Evolutionary conservation across 2,113 vertebrate genomes (phyloP).

Genomic region (Setophaga coronata): DNA sequence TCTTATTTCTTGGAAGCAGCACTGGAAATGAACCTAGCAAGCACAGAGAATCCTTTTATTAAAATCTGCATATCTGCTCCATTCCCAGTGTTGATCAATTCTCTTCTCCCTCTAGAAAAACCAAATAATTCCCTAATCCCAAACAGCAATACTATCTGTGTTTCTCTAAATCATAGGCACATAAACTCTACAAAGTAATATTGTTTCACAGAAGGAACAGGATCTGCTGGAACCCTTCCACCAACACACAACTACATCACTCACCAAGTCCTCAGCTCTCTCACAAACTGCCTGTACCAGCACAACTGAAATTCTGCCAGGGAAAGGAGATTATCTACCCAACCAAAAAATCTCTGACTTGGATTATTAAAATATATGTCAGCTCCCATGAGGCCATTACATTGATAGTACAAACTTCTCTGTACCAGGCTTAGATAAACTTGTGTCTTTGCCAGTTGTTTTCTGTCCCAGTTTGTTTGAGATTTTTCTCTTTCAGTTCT

Average conservation of each 20-base stretch:
- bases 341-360: rapidly evolving
- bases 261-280: neutral
- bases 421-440: neutral
- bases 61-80: neutral
- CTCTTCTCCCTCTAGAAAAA: neutral
- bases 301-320: neutral
- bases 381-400: neutral
- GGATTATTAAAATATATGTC: neutral
- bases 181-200: neutral
- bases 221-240: neutral
- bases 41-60: neutral
- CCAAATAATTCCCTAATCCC: neutral
- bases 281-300: neutral
- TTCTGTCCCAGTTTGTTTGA: neutral
- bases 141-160: neutral
- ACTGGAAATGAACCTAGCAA: neutral
- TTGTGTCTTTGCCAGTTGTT: neutral
- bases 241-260: neutral
- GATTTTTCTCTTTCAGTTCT: neutral
- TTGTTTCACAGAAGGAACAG: neutral
- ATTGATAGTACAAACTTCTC: neutral
- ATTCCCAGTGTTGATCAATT: neutral
- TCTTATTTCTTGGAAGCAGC: neutral
- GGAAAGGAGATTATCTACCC: neutral
- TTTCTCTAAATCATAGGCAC: neutral